phyloP scores from a whole-genome alignment of 2,113 vertebrate genomes.

The Zosterops lateralis region DNA sequence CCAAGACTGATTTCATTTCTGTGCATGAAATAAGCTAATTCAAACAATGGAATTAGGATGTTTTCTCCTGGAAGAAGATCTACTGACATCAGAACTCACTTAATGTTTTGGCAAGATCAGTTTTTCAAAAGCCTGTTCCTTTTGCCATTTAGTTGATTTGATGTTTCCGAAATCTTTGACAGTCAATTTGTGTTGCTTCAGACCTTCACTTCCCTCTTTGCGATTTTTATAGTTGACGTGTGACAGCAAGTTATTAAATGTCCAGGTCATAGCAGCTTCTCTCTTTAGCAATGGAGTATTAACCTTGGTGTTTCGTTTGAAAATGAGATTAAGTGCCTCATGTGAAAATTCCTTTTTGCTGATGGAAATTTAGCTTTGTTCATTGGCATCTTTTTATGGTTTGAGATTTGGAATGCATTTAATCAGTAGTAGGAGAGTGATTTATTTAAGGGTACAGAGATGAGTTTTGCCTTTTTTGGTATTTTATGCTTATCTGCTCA shows the following conservation, averaged over 20 bases:
- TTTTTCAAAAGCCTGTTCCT: not conserved
- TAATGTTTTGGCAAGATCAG: not conserved
- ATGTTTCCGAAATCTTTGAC: not conserved
- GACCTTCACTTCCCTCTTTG: not conserved
- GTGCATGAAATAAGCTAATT: not conserved
- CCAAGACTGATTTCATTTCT: not conserved
- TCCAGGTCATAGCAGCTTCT: not conserved
- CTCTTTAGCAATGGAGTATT: not conserved
- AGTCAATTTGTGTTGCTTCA: not conserved
- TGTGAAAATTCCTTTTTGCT: not conserved
- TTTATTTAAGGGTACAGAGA: not conserved
- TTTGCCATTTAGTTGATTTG: not conserved
- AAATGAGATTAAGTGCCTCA: not conserved
- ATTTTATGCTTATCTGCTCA: not conserved
- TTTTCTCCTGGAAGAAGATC: not conserved
- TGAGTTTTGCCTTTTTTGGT: not conserved
- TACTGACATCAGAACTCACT: not conserved
- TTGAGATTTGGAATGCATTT: not conserved
- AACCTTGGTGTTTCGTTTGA: not conserved
- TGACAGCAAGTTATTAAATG: not conserved
- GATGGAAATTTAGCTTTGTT: not conserved
- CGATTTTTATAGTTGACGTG: not conserved
- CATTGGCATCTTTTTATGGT: not conserved
- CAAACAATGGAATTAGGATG: not conserved
- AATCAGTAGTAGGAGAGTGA: not conserved